phyloP scores from a whole-genome alignment of 2,797 vertebrate species.

The Coranthus polyacanthus region DNA sequence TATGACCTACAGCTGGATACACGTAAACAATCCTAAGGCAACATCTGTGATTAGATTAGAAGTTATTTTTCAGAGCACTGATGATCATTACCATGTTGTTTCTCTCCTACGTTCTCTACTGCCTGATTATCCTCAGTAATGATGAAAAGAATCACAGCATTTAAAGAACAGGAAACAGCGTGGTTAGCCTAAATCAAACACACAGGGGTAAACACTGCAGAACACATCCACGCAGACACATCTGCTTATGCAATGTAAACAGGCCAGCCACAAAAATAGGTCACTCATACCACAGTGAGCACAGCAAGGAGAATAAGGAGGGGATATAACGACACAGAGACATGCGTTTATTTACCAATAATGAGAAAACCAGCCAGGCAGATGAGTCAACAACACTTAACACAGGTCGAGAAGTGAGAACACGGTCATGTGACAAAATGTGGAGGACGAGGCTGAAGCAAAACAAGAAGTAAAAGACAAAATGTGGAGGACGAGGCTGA shows the following conservation, averaged over 20 bases:
- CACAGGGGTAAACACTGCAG: constrained; percentile 2
- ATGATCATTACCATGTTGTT: constrained; percentile 33
- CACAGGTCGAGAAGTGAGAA: background rate
- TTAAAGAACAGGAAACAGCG: constrained; percentile 47
- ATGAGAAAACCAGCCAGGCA: background rate
- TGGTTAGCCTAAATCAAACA: constrained; percentile 35
- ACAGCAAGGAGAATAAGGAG: constrained; percentile 18
- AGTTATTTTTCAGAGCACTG: constrained; percentile 2
- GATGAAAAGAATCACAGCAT: constrained; percentile 11
- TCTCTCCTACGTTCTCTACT: background rate
- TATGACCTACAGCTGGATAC: background rate
- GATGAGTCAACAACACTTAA: background rate
- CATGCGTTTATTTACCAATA: background rate
- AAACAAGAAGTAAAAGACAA: background rate
- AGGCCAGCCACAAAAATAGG: constrained; percentile 52
- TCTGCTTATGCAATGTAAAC: constrained; percentile 48
- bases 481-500: background rate
- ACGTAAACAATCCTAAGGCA: background rate
- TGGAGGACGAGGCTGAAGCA: background rate
- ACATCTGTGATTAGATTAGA: constrained; percentile 24
- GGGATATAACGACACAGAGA: background rate
- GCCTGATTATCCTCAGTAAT: background rate
- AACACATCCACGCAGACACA: constrained; percentile 8
- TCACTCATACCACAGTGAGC: constrained; percentile 39
- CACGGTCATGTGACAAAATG: background rate